Base-by-base conservation (phyloP, 1,140 invertebrate genomes). In the Eciton burchellii region DNA sequence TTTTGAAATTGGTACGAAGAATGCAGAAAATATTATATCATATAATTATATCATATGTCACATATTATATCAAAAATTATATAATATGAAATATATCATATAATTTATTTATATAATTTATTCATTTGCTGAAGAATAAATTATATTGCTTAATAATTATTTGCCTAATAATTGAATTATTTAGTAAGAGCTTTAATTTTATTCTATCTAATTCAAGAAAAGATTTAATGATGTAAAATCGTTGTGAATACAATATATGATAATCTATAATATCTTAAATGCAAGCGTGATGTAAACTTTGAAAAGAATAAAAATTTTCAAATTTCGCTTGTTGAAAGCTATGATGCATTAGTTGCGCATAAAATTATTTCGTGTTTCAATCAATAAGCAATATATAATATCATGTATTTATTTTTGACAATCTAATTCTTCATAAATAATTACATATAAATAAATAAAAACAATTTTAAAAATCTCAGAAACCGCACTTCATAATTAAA, bases 221-320 rank as follows among this genome's bases (percentile, higher is more conserved):
- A 65, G 24, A 76, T 49, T 21, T 19, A 29, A 16, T 4, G 4
- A 26, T 35, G 54, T 19, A 43, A 54, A 59, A 41, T 59, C 26
- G 14, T 54, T 9, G 54, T 16, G 70, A 60, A 59, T 76, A 76
- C n/a, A 76, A 76, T 76, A 63, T 49, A 63, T 26, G 62, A 16
- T n/a, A n/a, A 12, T 16, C 57, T 19, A 49, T 8, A 63, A n/a
- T n/a, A n/a, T n/a, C n/a, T 63, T 76, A 76, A 19, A 52, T 8
- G 60, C 57, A 26, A 35, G 26, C 26, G 19, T 29, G 26, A 76
- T 49, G 11, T 26, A 45, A 76, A 76, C 57, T 63, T 5, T 45
- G 72, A 14, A 41, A 63, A 49, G 26, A 21, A 14, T 21, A 43
- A 63, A 35, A 65, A 76, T 76, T 76, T 63, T 43, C 57, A 63